These are phyloP conservation scores for Microctenopoma lineatum DNA, from an alignment of 2,797 vertebrate genomes.

Conservation along the genomic window DNA sequence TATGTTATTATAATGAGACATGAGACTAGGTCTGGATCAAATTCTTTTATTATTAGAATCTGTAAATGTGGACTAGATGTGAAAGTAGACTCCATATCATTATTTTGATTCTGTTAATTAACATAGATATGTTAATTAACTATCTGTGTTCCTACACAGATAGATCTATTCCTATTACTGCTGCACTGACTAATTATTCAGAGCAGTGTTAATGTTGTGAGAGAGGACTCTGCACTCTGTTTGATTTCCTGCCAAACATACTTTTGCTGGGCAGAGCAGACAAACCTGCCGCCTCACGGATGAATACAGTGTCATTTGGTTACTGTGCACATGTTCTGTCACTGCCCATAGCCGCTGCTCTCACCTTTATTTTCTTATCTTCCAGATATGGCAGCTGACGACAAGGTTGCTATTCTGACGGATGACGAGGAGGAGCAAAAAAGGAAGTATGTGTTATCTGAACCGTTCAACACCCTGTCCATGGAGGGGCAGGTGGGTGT, in stretches of 20 bases:
- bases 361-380: conserved; percentile 47
- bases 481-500: conserved; percentile 74
- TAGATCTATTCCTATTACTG: not conserved
- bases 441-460: conserved; percentile 90
- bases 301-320: conserved; percentile 20
- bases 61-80: not conserved
- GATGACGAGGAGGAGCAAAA: conserved; percentile 97
- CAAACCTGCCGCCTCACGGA: not conserved
- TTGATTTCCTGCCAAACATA: not conserved
- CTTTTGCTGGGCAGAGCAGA: not conserved
- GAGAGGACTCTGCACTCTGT: no score
- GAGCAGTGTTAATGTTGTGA: not conserved
- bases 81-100: not conserved
- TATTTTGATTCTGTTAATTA: no score
- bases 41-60: not conserved
- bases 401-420: conserved; percentile 95
- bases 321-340: not conserved
- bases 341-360: not conserved
- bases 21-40: not conserved
- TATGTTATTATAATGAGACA: no score
- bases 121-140: no score
- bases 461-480: conserved; percentile 87
- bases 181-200: not conserved
- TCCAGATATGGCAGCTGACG: conserved; percentile 89
- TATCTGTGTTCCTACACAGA: not conserved